phyloP scores from a whole-genome alignment of 2,888 invertebrate genomes.

The Troides oblongomaculatus region DNA sequence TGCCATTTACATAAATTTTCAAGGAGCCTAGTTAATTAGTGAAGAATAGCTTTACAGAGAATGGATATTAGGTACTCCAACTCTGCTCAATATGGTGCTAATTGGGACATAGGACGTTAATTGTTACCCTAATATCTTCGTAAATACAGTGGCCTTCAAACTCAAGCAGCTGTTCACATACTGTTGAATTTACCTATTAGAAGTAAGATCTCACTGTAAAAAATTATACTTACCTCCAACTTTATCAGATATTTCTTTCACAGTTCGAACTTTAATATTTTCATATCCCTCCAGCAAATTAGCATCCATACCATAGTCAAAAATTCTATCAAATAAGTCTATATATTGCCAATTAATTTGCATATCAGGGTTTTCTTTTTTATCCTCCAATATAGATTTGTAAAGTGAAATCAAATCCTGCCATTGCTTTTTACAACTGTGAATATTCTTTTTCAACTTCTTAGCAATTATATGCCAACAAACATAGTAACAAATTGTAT shows the following conservation, averaged over 20 bases:
- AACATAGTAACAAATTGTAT: constrained; percentile 59
- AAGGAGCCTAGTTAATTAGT: too few species aligned
- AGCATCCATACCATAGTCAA: constrained; percentile 70
- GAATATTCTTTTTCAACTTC: constrained; percentile 46
- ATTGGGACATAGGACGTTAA: too few species aligned
- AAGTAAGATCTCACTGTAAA: neutral
- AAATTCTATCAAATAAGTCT: constrained; percentile 69
- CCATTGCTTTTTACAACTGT: constrained; percentile 58
- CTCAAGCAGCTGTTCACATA: too few species aligned
- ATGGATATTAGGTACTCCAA: too few species aligned
- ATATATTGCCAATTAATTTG: constrained; percentile 72
- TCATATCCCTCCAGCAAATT: constrained; percentile 57
- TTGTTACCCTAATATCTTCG: too few species aligned
- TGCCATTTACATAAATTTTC: neutral
- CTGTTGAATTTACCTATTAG: neutral
- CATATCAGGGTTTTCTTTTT: constrained; percentile 67
- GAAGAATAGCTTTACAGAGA: too few species aligned
- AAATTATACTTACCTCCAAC: constrained; percentile 47
- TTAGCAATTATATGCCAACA: constrained; percentile 57
- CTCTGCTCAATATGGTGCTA: too few species aligned
- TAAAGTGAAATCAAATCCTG: constrained; percentile 55
- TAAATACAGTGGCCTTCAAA: too few species aligned
- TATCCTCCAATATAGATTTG: constrained; percentile 59
- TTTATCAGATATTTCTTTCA: constrained; percentile 39
- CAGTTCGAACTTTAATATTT: constrained; percentile 35